Percentiles rank a stretch among this genome's conserved stretches.
Conservation (phyloP, 2,888 invertebrate species). For the Trissoscelio sp. region DNA sequence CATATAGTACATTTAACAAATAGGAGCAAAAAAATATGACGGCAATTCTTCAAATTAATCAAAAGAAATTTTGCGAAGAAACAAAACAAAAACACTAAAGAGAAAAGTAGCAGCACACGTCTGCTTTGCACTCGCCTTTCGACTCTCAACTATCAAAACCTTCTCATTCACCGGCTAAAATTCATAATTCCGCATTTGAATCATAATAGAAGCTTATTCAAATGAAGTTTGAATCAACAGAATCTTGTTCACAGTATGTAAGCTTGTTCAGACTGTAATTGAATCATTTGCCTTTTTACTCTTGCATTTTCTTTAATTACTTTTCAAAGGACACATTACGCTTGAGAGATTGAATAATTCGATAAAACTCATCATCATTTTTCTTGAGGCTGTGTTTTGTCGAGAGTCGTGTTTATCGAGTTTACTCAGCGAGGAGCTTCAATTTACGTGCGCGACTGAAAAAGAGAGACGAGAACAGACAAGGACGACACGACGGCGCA, state of each 20-base stretch:
- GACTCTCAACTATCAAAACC: constrained; percentile 12
- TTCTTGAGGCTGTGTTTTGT: constrained; percentile 57
- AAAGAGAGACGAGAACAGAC: constrained; percentile 38
- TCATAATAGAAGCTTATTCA: constrained; percentile 32
- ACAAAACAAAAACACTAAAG: too few relatives aligned
- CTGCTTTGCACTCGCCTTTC: constrained; percentile 7
- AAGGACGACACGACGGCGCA: constrained; percentile 41
- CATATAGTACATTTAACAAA: too few relatives aligned
- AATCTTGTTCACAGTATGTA: constrained; percentile 20
- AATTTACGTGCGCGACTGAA: constrained; percentile 60
- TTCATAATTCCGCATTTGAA: constrained; percentile 46
- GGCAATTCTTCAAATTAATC: too few relatives aligned
- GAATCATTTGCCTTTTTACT: constrained; percentile 22
- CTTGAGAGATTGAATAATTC: constrained; percentile 45
- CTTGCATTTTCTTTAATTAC: constrained; percentile 54
- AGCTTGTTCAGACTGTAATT: constrained; percentile 30
- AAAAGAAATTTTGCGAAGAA: too few relatives aligned
- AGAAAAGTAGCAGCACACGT: not conserved
- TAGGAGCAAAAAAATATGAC: too few relatives aligned
- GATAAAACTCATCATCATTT: constrained; percentile 64
- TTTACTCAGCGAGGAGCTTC: constrained; percentile 60
- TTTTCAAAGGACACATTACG: constrained; percentile 59
- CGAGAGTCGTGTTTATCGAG: constrained; percentile 66
- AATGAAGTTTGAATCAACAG: constrained; percentile 40
- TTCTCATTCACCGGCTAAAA: constrained; percentile 24